Evolutionary conservation across 2,113 vertebrate genomes (phyloP).

Genomic region (Ceyx cyanopectus): DNA sequence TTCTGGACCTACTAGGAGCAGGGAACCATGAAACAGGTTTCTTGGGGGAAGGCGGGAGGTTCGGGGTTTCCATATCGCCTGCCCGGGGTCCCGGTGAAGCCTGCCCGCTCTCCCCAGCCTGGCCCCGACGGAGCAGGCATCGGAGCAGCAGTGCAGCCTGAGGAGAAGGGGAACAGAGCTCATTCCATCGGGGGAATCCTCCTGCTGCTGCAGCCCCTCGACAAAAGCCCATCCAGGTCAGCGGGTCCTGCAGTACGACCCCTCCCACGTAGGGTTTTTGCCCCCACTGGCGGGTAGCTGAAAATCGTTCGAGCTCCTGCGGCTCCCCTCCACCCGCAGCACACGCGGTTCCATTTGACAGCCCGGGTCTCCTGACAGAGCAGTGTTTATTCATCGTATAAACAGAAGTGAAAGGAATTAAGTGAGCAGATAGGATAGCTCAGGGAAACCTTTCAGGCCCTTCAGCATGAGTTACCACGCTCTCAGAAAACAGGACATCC

Average conservation of each 20-base stretch:
- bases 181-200: background rate
- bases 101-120: no score
- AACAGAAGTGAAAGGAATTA: background rate
- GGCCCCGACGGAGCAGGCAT: background rate
- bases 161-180: background rate
- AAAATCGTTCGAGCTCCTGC: background rate
- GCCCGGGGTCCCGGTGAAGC: background rate
- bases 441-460: background rate
- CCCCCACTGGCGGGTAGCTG: background rate
- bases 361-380: background rate
- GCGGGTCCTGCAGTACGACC: background rate
- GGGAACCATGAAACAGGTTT: background rate
- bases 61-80: background rate
- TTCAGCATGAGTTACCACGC: rapidly evolving
- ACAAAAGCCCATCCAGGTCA: background rate
- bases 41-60: no score
- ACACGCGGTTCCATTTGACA: background rate
- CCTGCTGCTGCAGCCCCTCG: background rate
- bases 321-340: background rate
- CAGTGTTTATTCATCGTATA: background rate
- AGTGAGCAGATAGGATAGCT: background rate
- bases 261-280: background rate
- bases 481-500: background rate
- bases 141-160: background rate
- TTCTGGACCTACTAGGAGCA: rapidly evolving